phyloP scores from a whole-genome alignment of 2,113 vertebrate genomes.

The Hiodon tergisus region DNA sequence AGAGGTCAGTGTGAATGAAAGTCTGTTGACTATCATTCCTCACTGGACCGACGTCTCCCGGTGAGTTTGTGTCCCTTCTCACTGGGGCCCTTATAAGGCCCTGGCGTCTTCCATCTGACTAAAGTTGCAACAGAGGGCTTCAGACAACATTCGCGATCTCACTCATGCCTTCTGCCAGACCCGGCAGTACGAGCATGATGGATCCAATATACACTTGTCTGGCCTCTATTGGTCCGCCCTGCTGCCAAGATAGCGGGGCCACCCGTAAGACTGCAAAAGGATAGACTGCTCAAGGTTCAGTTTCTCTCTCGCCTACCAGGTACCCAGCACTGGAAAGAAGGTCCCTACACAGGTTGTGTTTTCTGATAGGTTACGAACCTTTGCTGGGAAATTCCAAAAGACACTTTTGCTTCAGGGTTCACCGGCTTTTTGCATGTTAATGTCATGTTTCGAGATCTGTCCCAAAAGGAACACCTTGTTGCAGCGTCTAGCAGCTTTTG shows the following conservation, averaged over 20 bases:
- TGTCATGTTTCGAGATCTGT: neutral
- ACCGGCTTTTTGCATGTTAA: neutral
- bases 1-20: neutral
- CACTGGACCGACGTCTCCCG: neutral
- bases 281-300: too few species aligned
- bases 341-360: too few species aligned
- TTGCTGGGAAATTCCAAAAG: neutral
- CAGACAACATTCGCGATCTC: neutral
- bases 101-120: neutral
- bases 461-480: neutral
- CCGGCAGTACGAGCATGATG: neutral
- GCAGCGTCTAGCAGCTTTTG: neutral
- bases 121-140: neutral
- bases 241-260: neutral
- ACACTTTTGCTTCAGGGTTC: neutral
- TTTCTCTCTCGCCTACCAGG: too few species aligned
- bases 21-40: neutral
- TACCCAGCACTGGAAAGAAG: too few species aligned
- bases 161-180: neutral
- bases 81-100: constrained; percentile 8
- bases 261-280: neutral
- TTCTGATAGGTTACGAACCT: too few species aligned
- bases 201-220: neutral
- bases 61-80: neutral
- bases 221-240: neutral